Base-by-base conservation (phyloP, 2,797 vertebrate genomes). In the Catharus ustulatus region DNA sequence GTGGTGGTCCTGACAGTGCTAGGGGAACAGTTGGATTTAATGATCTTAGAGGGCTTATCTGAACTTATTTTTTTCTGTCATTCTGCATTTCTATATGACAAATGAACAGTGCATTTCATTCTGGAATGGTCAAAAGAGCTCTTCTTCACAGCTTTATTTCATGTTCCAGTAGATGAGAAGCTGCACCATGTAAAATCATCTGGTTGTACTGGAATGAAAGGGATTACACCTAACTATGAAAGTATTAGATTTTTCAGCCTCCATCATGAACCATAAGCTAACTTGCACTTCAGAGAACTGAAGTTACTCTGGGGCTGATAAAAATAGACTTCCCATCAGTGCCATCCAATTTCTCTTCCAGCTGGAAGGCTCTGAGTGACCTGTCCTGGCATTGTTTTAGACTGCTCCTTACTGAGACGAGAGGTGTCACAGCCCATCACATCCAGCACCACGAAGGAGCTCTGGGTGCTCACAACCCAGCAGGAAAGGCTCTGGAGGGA, bases 371-470 rank as follows among this genome's bases (percentile, higher is more conserved):
- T 78, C 58, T 75, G 91, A 93, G 89, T 96, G 92, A 94, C 10
- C 6, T 91, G 78, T 94, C 68, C 89, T 68, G 66, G 66, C 91
- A 95, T 90, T 88, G 87, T 46, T 63, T 76, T 78, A 97, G 86
- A 83, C 7, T 16, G 63, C 61, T 89, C 61, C 71, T 87, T 45
- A 61, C 74, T 62, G 89, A 96, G 96, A 95, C 1, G 3, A 89
- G 93, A 57, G 72, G 58, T 92, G 91, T 93, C 96, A 96, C 54
- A 92, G 92, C 84, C 88, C 66, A 94, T 96, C 96, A 85, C 0
- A 7, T 58, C 64, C 78, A 74, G 34, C 20, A 24, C 34, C 0
- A 1, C 0, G 0, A 66, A 72, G 77, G 49, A 75, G 17, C 5
- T 1, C 29, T 43, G 48, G 46, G 36, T 5, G 4, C 42, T 88